Base-by-base conservation (phyloP, 2,797 vertebrate genomes). In the Scomberomorus guttatus region DNA sequence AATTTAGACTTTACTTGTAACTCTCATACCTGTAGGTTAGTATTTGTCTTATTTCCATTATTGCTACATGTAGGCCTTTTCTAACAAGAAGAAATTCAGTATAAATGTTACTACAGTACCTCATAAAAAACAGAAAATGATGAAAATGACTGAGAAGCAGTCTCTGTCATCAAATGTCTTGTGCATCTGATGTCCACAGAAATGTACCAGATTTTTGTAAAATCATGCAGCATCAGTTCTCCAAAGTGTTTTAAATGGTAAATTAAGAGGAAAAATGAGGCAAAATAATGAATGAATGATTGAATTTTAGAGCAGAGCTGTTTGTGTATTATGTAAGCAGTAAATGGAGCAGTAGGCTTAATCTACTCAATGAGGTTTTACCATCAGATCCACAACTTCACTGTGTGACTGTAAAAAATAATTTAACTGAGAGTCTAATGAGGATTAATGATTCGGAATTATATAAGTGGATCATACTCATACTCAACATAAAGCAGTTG, bases 261-360 rank as follows among this genome's bases (percentile, higher is more conserved):
- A 57, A 65, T 29, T 11, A 39, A 15, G 12, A 22, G 14, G 48
- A 67, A 68, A 80, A 76, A 66, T 20, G 17, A n/a, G 58, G 10
- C 8, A 59, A 58, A 77, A 55, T 46, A 55, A 77, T 62, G 17
- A 77, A 57, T 61, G 46, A 60, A 66, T 48, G 60, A 63, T 48
- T 67, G 24, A 62, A 77, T 76, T 56, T 59, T 46, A 52, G 69
- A 84, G 64, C 64, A 48, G 44, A 59, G 72, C 59, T 66, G 54
- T 66, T 62, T 69, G 60, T 8, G 9, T 22, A 52, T 87, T 89
- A 85, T 72, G 39, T 82, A 73, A 89, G 61, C 72, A 62, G 32
- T 70, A 80, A 79, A 88, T 86, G 56, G 73, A 89, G 75, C 80
- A 59, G 57, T 20, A 20, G 54, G 57, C 75, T 60, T 89, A 83